phyloP scores from a whole-genome alignment of 1,140 invertebrate species.

The Bombus affinis region DNA sequence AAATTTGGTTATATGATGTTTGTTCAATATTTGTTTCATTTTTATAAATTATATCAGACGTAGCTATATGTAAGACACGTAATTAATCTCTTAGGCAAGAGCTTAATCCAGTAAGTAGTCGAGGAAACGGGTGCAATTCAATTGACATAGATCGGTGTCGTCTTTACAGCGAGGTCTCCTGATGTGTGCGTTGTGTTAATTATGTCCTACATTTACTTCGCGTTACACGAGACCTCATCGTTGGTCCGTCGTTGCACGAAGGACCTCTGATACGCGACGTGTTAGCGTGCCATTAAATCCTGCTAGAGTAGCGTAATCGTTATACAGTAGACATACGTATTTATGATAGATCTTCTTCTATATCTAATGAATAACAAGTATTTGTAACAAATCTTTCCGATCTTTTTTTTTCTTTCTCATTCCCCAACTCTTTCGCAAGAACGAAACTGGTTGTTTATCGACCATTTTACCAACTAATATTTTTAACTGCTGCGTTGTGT shows the following conservation, averaged over 20 bases:
- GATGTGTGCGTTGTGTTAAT: slow-evolving; percentile 44
- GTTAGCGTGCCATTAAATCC: neutral
- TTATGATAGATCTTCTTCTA: neutral
- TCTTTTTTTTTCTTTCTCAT: neutral
- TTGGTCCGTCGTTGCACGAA: neutral
- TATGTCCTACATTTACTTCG: slow-evolving; percentile 43
- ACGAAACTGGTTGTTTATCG: neutral
- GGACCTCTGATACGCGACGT: neutral
- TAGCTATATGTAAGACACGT: too few relatives aligned
- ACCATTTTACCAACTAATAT: neutral
- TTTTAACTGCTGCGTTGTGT: neutral
- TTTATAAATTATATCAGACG: neutral
- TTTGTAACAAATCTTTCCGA: neutral
- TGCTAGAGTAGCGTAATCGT: neutral
- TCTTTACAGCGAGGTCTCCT: slow-evolving; percentile 18
- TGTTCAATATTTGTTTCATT: neutral
- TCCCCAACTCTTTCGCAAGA: neutral
- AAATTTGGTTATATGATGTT: neutral
- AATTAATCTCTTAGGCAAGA: neutral
- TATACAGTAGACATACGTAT: too few relatives aligned
- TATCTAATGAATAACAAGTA: neutral
- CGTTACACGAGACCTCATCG: slow-evolving; percentile 24
- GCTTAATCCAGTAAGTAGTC: slow-evolving; percentile 37
- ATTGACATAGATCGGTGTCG: slow-evolving; percentile 32
- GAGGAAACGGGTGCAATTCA: slow-evolving; percentile 17